A percentile compares a stretch with the other conserved stretches of the same genome.
phyloP scores from a whole-genome alignment of 2,888 invertebrate genomes.

The Tinea semifulvella region DNA sequence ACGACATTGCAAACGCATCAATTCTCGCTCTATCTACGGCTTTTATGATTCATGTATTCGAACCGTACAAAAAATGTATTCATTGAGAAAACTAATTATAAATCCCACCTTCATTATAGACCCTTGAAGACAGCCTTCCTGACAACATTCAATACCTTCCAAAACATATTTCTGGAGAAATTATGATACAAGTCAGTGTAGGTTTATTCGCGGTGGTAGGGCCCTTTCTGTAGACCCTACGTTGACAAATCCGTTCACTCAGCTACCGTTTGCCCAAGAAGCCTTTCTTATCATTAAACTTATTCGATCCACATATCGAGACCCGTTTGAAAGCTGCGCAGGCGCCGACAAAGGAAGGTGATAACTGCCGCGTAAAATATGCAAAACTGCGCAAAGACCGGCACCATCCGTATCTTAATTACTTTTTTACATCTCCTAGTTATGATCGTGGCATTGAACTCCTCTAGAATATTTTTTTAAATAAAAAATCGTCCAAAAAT shows the following conservation, averaged over 20 bases:
- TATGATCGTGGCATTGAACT: slow-evolving; percentile 14
- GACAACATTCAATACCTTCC: too few species aligned
- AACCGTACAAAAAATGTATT: too few species aligned
- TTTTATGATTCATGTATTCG: too few species aligned
- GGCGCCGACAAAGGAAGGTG: slow-evolving; percentile 56
- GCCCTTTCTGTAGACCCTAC: slow-evolving; percentile 43
- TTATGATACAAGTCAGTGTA: too few species aligned
- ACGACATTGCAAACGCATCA: too few species aligned
- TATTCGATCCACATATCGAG: slow-evolving; percentile 39
- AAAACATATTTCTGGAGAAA: too few species aligned
- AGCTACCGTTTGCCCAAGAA: slow-evolving; percentile 46
- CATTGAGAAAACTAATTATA: too few species aligned
- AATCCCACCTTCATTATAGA: too few species aligned
- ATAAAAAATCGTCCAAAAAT: too few species aligned
- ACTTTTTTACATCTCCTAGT: slow-evolving; percentile 19
- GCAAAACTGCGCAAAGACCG: slow-evolving; percentile 25
- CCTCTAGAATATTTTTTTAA: not conserved
- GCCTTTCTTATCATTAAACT: slow-evolving; percentile 35
- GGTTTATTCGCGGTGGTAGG: not conserved
- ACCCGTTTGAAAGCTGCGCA: slow-evolving; percentile 40
- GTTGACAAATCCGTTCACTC: slow-evolving; percentile 52
- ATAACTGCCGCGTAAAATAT: slow-evolving; percentile 44
- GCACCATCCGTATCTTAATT: slow-evolving; percentile 23
- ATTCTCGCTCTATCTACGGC: too few species aligned
- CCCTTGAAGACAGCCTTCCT: too few species aligned